Conservation (phyloP, 2,797 vertebrate species). For the Linurgus olivaceus region DNA sequence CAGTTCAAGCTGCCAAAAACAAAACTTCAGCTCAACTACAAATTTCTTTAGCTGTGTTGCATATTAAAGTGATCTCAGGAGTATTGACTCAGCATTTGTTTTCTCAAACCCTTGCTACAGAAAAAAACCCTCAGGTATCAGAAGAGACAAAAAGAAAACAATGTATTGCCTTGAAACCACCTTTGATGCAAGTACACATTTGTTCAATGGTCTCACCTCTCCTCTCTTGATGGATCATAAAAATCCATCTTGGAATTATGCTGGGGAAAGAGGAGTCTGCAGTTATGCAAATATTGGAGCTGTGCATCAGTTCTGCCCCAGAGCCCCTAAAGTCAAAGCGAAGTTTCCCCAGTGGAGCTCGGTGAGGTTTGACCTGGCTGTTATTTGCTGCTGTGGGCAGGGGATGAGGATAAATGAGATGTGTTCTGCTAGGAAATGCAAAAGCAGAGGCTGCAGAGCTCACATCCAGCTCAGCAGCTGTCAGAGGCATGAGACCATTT, state of each 20-base stretch:
- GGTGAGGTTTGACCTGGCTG: neutral
- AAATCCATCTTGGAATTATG: neutral
- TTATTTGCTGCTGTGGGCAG: neutral
- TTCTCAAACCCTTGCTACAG: neutral
- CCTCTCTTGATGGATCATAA: neutral
- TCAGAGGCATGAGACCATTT: neutral
- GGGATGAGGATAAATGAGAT: neutral
- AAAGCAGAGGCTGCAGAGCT: neutral
- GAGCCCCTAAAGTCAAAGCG: neutral
- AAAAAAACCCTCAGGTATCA: neutral
- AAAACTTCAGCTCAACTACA: constrained; percentile 29
- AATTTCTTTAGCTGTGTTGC: constrained; percentile 14
- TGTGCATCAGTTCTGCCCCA: neutral
- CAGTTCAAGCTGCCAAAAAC: constrained; percentile 20
- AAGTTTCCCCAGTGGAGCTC: neutral
- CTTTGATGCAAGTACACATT: neutral
- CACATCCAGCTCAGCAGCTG: neutral
- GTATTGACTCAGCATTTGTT: neutral
- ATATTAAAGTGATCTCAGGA: constrained; percentile 7
- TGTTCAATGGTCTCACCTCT: neutral
- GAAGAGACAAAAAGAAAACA: neutral
- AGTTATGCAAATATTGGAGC: neutral
- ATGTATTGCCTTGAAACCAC: neutral
- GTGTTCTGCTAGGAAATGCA: neutral
- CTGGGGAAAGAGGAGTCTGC: neutral